Base-by-base conservation (phyloP, 2,113 vertebrate species). In the Myocastor coypus region DNA sequence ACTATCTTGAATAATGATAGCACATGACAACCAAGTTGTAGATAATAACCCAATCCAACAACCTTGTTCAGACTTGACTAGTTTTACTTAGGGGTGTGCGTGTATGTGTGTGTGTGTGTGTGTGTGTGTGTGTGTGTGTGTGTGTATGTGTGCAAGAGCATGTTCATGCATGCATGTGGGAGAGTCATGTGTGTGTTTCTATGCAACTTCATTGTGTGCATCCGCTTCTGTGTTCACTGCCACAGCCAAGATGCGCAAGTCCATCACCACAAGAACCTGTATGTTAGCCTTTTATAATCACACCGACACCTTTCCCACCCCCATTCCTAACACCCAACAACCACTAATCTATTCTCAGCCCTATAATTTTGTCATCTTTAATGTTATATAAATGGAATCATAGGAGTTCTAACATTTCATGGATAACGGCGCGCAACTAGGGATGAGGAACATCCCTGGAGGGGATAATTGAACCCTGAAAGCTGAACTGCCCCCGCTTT, bases 351-450 rank as follows among this genome's bases (percentile, higher is more conserved):
- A 50, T 64, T 92, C 88, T 88, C 83, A 92, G 34, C 59, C 91
- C 89, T 94, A 63, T 82, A 85, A 92, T 96, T 94, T 89, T 91
- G 75, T 73, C 83, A 89, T 91, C 87, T 77, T 91, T 89, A 80
- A 90, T 37, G 86, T 89, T 96, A 89, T 46, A 73, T 83, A 96
- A 92, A 69, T 94, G 83, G 91, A 97, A 95, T 91, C 73, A 40
- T 42, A 78, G 28, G 55, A 78, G 50, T 32, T 9, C 20, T 91
- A 88, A 85, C 89, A 63, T 86, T 88, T 92, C 80, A 55, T 85
- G 19, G 83, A 92, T 88, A 96, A 97, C 22, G 91, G 73, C 83
- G 83, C 55, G 40, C 75, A 95, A 96, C 92, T 91, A 95, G 42
- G 83, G 59, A 85, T 66, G 57, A 95, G 52, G 80, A 88, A 71